phyloP scores from a whole-genome alignment of 2,113 vertebrate genomes.

The Turdus rufiventris region DNA sequence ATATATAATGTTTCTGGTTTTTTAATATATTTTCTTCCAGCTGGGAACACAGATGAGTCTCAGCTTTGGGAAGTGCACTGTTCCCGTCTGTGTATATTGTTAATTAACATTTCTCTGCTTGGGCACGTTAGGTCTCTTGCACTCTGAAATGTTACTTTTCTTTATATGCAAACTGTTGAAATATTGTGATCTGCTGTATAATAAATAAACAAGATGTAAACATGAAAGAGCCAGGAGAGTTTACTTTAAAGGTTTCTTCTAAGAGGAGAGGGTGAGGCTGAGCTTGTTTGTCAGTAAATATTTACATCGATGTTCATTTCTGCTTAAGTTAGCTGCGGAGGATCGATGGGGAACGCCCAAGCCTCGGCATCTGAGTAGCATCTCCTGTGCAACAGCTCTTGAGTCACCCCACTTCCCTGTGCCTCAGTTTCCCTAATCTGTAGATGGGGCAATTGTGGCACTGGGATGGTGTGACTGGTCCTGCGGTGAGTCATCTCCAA shows the following conservation, averaged over 20 bases:
- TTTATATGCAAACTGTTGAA: slow-evolving; percentile 68
- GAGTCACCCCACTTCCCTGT: slow-evolving; percentile 61
- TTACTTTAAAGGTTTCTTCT: slow-evolving; percentile 50
- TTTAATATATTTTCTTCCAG: slow-evolving; percentile 65
- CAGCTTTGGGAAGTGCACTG: slow-evolving; percentile 62
- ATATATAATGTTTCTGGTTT: slow-evolving; percentile 62
- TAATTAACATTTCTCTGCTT: slow-evolving; percentile 70
- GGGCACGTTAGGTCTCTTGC: slow-evolving; percentile 62
- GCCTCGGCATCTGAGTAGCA: slow-evolving; percentile 37
- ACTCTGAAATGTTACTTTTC: slow-evolving; percentile 67
- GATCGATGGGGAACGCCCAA: slow-evolving; percentile 65
- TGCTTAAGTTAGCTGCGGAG: slow-evolving; percentile 55
- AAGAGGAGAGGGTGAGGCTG: slow-evolving; percentile 57
- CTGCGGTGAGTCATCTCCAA: slow-evolving; percentile 1
- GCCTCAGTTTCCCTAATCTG: slow-evolving; percentile 69
- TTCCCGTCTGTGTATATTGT: slow-evolving; percentile 70
- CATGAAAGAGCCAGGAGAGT: slow-evolving; percentile 54
- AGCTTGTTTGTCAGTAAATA: slow-evolving; percentile 64
- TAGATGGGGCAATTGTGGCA: slow-evolving; percentile 51
- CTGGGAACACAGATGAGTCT: slow-evolving; percentile 52
- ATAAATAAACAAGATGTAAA: slow-evolving; percentile 66
- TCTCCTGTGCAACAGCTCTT: slow-evolving; percentile 60
- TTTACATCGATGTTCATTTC: slow-evolving; percentile 66
- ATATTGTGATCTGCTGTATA: slow-evolving; percentile 67
- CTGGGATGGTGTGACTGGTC: slow-evolving; percentile 49